Conservation (phyloP, 2,888 invertebrate species). For the Boloria euphrosyne region DNA sequence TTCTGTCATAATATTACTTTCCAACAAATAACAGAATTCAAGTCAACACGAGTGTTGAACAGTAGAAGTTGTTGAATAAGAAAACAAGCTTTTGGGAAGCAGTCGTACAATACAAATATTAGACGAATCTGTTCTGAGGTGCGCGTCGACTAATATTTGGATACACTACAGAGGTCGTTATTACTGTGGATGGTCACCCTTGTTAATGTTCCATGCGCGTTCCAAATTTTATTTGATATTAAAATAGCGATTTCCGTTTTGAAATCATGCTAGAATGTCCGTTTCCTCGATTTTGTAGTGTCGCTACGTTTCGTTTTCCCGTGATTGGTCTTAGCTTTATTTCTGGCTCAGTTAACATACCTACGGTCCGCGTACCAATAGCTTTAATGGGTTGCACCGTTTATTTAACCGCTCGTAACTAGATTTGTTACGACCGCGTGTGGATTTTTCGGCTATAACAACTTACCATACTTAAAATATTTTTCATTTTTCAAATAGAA, state of each 20-base stretch:
- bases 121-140: constrained; percentile 73
- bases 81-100: constrained; percentile 76
- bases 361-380: constrained; percentile 58
- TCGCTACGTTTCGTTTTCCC: constrained; percentile 44
- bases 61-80: constrained; percentile 74
- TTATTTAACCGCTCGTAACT: constrained; percentile 79
- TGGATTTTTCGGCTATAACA: constrained; percentile 69
- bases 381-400: constrained; percentile 72
- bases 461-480: constrained; percentile 49
- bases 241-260: constrained; percentile 23
- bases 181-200: constrained; percentile 61
- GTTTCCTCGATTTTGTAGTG: constrained; percentile 35
- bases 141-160: constrained; percentile 73
- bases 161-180: constrained; percentile 65
- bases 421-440: constrained; percentile 66
- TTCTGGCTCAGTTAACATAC: constrained; percentile 66
- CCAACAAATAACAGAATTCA: constrained; percentile 63
- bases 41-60: constrained; percentile 64
- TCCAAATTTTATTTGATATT: constrained; percentile 17
- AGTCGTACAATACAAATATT: constrained; percentile 76
- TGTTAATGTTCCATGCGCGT: constrained; percentile 19
- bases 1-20: constrained; percentile 52
- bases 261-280: constrained; percentile 23
- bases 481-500: constrained; percentile 25
- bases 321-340: constrained; percentile 68